phyloP scores from a whole-genome alignment of 1,140 invertebrate species.

The Eumaeus atala region DNA sequence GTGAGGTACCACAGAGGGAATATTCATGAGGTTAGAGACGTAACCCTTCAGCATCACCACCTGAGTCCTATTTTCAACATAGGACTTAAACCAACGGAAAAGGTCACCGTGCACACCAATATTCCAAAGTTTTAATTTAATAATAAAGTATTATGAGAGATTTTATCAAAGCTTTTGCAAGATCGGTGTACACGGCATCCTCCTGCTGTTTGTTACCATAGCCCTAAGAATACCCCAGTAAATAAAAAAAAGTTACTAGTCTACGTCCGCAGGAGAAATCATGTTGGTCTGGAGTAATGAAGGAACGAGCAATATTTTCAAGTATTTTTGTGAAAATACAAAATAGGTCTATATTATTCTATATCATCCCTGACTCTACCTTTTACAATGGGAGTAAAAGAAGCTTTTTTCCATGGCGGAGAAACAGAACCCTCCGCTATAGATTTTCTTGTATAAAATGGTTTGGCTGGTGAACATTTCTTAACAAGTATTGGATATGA shows the following conservation, averaged over 20 bases:
- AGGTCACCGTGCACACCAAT: conserved; percentile 5
- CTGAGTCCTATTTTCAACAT: conserved; percentile 5
- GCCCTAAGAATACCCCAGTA: neutral
- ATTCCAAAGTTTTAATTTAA: conserved; percentile 6
- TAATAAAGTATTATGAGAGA: neutral
- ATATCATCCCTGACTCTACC: no score
- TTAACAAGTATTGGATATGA: no score
- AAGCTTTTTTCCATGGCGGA: no score
- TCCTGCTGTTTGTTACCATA: conserved; percentile 6
- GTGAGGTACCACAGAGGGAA: neutral
- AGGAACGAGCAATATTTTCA: neutral
- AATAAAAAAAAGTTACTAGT: neutral
- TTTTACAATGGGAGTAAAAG: no score
- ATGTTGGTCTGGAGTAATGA: conserved; percentile 5
- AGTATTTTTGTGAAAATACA: no score
- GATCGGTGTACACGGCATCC: neutral
- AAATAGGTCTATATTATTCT: no score
- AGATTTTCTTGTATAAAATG: no score
- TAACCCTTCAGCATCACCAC: neutral
- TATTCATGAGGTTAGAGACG: neutral
- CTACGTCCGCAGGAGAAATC: neutral
- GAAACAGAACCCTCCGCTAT: no score
- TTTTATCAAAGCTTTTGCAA: neutral
- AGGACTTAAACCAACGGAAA: conserved; percentile 2
- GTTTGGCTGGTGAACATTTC: no score